Percentiles rank a stretch among this genome's conserved stretches.
Conservation (phyloP, 2,797 vertebrate genomes). For the Philypnodon macrostomus region DNA sequence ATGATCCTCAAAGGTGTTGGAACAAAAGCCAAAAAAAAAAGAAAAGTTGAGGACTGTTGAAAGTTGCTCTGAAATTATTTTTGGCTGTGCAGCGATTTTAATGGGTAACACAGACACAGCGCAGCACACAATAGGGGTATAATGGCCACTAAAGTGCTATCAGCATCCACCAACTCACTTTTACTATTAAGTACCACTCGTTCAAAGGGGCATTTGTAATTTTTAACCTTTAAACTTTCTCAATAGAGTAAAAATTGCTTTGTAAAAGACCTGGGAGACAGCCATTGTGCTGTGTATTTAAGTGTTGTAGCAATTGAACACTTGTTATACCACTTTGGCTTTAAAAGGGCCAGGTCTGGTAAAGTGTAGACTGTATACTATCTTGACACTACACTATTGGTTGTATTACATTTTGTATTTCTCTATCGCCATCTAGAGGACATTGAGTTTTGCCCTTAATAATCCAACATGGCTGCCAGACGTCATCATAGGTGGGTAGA, state of each 20-base stretch:
- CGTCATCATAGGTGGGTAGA: no score
- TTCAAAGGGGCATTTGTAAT: background rate
- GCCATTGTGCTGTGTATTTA: background rate
- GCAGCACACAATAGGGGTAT: constrained; percentile 20
- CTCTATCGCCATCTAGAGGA: no score
- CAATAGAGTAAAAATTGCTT: background rate
- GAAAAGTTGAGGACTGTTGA: constrained; percentile 52
- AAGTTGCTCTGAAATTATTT: constrained; percentile 50
- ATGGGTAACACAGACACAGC: constrained; percentile 17
- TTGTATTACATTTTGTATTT: no score
- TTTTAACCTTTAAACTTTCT: background rate
- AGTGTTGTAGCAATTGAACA: no score
- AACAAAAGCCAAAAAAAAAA: no score
- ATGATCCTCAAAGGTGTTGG: constrained; percentile 66
- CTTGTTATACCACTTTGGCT: no score
- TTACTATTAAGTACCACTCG: background rate
- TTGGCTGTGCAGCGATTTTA: constrained; percentile 17
- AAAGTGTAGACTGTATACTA: no score
- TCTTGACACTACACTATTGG: no score
- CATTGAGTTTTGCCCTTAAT: no score
- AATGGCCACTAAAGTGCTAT: constrained; percentile 4
- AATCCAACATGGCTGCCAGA: no score
- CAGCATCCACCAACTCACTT: no score
- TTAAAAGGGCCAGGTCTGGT: no score
- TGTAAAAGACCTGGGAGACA: background rate